A percentile compares a stretch with the other conserved stretches of the same genome.
Conservation (phyloP, 2,797 vertebrate genomes). For the Hapalemur alaotrensis region DNA sequence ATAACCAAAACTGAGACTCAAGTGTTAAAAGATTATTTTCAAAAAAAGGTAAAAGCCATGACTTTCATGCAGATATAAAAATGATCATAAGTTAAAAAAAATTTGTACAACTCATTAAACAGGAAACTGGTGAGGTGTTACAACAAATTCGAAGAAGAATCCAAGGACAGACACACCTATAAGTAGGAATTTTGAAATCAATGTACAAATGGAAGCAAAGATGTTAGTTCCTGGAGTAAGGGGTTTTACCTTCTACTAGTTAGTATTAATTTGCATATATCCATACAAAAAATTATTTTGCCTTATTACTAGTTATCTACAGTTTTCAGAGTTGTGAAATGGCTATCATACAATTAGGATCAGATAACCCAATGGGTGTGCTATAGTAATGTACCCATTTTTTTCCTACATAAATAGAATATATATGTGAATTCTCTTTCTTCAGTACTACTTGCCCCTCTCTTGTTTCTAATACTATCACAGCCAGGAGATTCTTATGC, state of each 20-base stretch:
- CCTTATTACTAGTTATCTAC: neutral
- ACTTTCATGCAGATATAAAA: constrained; percentile 16
- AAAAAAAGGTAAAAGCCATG: neutral
- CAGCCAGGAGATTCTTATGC: neutral
- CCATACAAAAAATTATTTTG: neutral
- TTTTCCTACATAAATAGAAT: neutral
- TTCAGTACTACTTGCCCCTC: neutral
- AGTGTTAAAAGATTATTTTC: neutral
- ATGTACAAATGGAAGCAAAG: neutral
- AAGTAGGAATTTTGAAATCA: neutral
- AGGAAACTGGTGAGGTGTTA: neutral
- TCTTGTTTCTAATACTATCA: neutral
- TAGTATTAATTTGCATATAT: neutral
- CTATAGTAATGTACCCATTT: neutral
- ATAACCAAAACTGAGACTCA: neutral
- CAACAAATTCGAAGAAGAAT: constrained; percentile 13
- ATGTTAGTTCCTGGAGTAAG: neutral
- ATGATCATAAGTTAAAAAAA: neutral
- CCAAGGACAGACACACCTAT: neutral
- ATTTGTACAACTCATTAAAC: neutral
- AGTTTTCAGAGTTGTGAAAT: neutral
- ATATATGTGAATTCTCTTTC: rapidly evolving
- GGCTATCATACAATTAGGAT: neutral
- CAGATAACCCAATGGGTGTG: neutral
- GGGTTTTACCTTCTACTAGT: neutral